Base-by-base conservation (phyloP, 2,888 invertebrate genomes). In the Agrochola litura region DNA sequence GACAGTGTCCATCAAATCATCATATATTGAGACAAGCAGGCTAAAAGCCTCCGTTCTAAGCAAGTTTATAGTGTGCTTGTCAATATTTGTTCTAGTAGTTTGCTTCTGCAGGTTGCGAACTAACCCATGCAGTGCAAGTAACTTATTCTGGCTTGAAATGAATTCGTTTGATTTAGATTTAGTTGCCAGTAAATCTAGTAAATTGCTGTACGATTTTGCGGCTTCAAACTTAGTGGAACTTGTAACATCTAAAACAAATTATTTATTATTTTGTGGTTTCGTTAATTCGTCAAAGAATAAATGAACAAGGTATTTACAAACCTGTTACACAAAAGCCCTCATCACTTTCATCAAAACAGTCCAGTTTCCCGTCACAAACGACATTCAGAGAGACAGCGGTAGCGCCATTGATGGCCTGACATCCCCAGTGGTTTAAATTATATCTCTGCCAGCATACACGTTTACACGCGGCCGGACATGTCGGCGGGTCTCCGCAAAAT, bases 341-440 rank as follows among this genome's bases (percentile, higher is more conserved):
- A 86, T 96, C 96, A 49, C 91, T 90, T 88, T 95, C 93, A 85
- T 96, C 95, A 72, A 88, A 91, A 83, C 96, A 96, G 78, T 96
- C 96, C 25, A 93, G 80, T 92, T 95, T 96, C 0, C 96, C 96
- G 79, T 96, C 95, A 82, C 96, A 96, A 60, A 96, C 66, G 2
- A 86, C 81, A 83, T 93, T 90, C 22, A 96, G 68, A 4, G 92
- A 70, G 12, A 96, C 88, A 65, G 88, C 89, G 22, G 84, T 84
- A 2, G 86, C 84, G 0, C 89, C 90, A 54, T 88, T 89, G 9
- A 93, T 76, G 12, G 95, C 91, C 67, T 90, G 84, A 82, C 96
- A 96, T n/a, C 81, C 81, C 92, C 92, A 95, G 58, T 89, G 90
- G 25, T 85, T 83, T 71, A 96, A 89, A 80, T 83, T 91, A 79